A percentile compares a stretch with the other conserved stretches of the same genome.
phyloP scores from a whole-genome alignment of 2,113 vertebrate species.

The Ictidomys tridecemlineatus region DNA sequence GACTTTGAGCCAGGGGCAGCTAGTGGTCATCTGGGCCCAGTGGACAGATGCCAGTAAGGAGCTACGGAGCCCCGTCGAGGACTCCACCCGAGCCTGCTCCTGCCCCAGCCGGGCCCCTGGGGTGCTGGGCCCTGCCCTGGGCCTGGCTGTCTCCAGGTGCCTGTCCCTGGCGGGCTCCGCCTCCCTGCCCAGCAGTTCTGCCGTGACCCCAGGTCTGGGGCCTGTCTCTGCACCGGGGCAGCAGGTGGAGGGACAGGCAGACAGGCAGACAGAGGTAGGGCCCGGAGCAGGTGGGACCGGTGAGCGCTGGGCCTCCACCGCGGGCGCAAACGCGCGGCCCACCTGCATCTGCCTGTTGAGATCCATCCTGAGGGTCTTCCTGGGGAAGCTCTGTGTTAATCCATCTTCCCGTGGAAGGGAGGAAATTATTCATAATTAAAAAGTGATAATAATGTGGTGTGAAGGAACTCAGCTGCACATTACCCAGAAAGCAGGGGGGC shows the following conservation, averaged over 20 bases:
- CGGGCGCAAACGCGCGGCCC: conserved; percentile 83
- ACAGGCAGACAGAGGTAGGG: not conserved
- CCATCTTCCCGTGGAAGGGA: conserved; percentile 85
- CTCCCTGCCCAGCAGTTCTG: fast-evolving
- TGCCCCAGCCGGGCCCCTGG: not conserved
- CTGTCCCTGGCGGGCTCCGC: fast-evolving
- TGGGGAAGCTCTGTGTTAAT: conserved; percentile 81
- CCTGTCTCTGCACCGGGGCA: not conserved
- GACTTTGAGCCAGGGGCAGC: not conserved
- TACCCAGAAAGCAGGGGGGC: conserved; percentile 80
- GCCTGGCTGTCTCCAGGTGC: fast-evolving
- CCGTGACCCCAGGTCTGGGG: not conserved
- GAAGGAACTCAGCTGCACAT: conserved; percentile 87
- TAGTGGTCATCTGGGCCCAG: not conserved
- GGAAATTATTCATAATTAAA: conserved; percentile 90
- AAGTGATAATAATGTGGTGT: conserved; percentile 88
- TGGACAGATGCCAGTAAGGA: not conserved
- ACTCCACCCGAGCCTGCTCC: not conserved
- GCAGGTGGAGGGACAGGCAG: not conserved
- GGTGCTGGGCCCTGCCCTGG: not conserved
- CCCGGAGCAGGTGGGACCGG: fast-evolving
- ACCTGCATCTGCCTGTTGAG: conserved; percentile 85
- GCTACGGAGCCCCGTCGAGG: fast-evolving
- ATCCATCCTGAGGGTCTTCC: conserved; percentile 82
- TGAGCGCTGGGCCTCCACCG: conserved; percentile 83